phyloP scores from a whole-genome alignment of 2,888 invertebrate genomes.

The Plagiodera versicolora region DNA sequence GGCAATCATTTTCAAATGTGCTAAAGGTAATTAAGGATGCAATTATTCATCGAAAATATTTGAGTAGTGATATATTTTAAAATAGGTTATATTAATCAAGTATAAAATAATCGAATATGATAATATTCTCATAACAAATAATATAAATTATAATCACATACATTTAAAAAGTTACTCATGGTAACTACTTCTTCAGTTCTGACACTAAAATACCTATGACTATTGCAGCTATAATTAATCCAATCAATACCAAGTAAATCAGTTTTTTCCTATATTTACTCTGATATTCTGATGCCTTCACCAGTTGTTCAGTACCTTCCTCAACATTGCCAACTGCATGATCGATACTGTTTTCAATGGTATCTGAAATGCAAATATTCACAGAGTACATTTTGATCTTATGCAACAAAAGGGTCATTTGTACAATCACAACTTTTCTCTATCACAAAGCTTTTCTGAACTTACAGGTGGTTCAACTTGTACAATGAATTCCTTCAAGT shows the following conservation, averaged over 20 bases:
- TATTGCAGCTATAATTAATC: slow-evolving; percentile 66
- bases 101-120: not conserved
- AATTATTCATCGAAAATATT: too few species aligned
- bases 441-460: too few species aligned
- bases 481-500: too few species aligned
- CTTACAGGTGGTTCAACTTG: too few species aligned
- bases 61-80: not conserved
- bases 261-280: slow-evolving; percentile 75
- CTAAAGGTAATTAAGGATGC: too few species aligned
- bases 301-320: slow-evolving; percentile 73
- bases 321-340: slow-evolving; percentile 74
- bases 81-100: not conserved
- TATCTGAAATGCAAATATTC: slow-evolving; percentile 64
- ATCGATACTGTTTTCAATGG: slow-evolving; percentile 82
- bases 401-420: too few species aligned
- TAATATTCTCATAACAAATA: not conserved
- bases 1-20: too few species aligned
- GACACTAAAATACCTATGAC: slow-evolving; percentile 65
- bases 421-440: too few species aligned
- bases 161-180: not conserved
- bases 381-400: too few species aligned
- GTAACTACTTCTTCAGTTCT: slow-evolving; percentile 20
- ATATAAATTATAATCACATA: not conserved
- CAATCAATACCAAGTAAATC: slow-evolving; percentile 70
- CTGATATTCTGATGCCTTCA: slow-evolving; percentile 81